phyloP scores from a whole-genome alignment of 2,888 invertebrate genomes.

The Ornithoptera priamus region DNA sequence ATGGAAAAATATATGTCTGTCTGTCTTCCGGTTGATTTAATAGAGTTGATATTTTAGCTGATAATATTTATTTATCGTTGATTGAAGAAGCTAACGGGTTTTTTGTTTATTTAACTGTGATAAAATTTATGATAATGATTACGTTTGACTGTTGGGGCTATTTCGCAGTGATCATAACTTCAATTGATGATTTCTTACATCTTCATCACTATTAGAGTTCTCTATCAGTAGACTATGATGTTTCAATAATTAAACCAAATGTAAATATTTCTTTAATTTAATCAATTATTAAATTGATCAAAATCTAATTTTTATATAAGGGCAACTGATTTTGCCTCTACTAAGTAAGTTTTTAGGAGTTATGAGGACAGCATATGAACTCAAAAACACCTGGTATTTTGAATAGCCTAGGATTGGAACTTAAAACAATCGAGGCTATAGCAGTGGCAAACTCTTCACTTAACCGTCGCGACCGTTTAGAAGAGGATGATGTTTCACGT shows the following conservation, averaged over 20 bases:
- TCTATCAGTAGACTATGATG: no score
- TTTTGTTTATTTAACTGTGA: conserved; percentile 34
- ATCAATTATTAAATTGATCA: neutral
- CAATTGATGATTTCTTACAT: neutral
- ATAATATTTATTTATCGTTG: conserved; percentile 63
- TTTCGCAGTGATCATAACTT: neutral
- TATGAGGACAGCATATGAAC: no score
- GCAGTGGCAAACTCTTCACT: neutral
- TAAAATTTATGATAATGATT: neutral
- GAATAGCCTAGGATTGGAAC: neutral
- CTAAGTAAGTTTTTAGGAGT: no score
- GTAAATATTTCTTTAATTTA: neutral
- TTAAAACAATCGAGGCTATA: neutral
- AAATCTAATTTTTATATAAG: no score
- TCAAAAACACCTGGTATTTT: no score
- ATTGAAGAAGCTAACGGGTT: conserved; percentile 63
- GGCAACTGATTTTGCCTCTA: no score
- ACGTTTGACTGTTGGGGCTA: neutral
- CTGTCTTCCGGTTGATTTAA: conserved; percentile 65
- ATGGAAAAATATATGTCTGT: conserved; percentile 45
- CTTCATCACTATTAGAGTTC: neutral
- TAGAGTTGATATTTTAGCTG: conserved; percentile 60
- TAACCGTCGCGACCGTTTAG: neutral
- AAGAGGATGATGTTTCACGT: neutral
- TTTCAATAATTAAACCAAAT: neutral